Conservation (phyloP, 2,113 vertebrate species). For the Entelurus aequoreus region DNA sequence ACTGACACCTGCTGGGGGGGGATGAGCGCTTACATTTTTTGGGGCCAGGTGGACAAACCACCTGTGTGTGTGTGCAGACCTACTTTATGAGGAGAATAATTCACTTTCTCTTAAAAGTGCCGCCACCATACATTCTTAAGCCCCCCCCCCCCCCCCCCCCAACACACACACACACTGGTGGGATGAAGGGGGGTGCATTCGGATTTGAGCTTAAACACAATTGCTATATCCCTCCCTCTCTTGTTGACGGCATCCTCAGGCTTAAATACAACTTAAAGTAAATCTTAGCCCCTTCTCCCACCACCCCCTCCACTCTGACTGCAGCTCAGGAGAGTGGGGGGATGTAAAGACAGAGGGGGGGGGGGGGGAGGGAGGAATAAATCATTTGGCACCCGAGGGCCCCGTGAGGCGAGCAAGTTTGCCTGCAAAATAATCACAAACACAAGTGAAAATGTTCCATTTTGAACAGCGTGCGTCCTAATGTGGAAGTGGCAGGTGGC, state of each 20-base stretch:
- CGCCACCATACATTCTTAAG: slow-evolving; percentile 25
- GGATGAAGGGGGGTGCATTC: slow-evolving; percentile 21
- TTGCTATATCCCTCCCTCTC: slow-evolving; percentile 51
- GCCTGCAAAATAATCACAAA: slow-evolving; percentile 76
- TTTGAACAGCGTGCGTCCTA: slow-evolving; percentile 75
- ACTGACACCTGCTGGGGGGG: slow-evolving; percentile 77
- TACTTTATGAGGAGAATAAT: slow-evolving; percentile 6
- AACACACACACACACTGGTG: slow-evolving; percentile 10
- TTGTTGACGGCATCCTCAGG: slow-evolving; percentile 57
- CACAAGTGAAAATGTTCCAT: slow-evolving; percentile 72
- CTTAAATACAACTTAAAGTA: slow-evolving; percentile 62
- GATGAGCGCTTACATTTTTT: slow-evolving; percentile 26
- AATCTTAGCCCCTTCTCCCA: slow-evolving; percentile 45
- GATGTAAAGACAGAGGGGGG: slow-evolving; percentile 24
- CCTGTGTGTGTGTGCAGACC: slow-evolving; percentile 6
- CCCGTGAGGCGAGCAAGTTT: slow-evolving; percentile 69
- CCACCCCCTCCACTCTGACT: slow-evolving; percentile 41
- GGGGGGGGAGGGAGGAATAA: slow-evolving; percentile 45
- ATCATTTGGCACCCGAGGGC: slow-evolving; percentile 70
- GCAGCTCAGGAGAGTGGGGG: slow-evolving; percentile 57
- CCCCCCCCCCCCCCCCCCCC: neutral
- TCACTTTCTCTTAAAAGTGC: slow-evolving; percentile 32
- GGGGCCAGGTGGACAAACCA: slow-evolving; percentile 22
- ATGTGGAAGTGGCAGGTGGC: slow-evolving; percentile 80
- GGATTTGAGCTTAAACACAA: slow-evolving; percentile 62